A percentile compares a stretch with the other conserved stretches of the same genome.
phyloP scores from a whole-genome alignment of 1,140 invertebrate genomes.

The Pissodes strobi region DNA sequence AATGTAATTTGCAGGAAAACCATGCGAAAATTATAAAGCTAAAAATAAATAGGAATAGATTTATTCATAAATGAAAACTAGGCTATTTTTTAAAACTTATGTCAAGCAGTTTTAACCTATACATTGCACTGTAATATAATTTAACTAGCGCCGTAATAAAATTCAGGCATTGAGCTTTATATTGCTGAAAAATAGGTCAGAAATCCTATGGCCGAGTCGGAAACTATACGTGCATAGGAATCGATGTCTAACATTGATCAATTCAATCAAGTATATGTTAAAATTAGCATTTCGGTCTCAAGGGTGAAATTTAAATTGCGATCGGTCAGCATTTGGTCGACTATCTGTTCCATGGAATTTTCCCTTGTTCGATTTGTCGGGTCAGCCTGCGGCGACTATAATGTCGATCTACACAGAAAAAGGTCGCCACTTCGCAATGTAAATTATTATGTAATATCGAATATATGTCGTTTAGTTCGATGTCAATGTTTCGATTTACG shows the following conservation, averaged over 20 bases:
- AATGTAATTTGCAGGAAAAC: conserved; percentile 8
- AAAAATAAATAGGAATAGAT: no score
- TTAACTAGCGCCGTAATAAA: conserved; percentile 2
- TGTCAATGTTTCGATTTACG: no score
- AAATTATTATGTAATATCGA: conserved; percentile 42
- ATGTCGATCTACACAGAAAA: conserved; percentile 22
- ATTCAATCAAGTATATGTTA: conserved; percentile 45
- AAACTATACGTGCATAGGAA: conserved; percentile 18
- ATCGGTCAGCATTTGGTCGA: conserved; percentile 43
- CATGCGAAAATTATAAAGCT: no score
- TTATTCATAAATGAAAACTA: no score
- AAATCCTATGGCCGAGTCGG: conserved; percentile 2
- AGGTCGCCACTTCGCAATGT: conserved; percentile 34
- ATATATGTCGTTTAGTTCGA: conserved; percentile 24
- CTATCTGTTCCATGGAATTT: conserved; percentile 43
- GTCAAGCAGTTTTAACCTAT: no score
- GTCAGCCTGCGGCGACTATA: conserved; percentile 32
- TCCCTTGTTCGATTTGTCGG: conserved; percentile 45
- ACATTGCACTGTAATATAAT: conserved; percentile 6
- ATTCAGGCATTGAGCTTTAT: neutral
- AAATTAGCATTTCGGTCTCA: conserved; percentile 40
- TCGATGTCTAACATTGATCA: conserved; percentile 31
- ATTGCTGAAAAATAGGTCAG: conserved; percentile 17
- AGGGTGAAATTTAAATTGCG: conserved; percentile 45
- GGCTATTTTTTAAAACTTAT: no score